These are phyloP conservation scores for Corythornis leucogaster DNA, from an alignment of 2,797 vertebrate species.

Conservation along the genomic window DNA sequence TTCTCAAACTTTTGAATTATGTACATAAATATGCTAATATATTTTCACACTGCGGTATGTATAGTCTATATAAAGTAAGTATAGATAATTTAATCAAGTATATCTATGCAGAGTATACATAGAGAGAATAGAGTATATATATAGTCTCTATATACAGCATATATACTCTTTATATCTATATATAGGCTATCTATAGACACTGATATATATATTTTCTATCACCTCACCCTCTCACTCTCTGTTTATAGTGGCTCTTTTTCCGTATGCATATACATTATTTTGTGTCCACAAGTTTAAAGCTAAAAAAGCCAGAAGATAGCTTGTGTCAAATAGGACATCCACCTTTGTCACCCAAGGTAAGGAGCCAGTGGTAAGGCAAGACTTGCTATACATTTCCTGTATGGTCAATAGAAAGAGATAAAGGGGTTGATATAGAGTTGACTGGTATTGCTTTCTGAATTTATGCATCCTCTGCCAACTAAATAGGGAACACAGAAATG, in stretches of 20 bases:
- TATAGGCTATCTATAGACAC: background rate
- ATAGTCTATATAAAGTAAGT: too few species aligned
- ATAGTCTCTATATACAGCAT: background rate
- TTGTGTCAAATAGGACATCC: background rate
- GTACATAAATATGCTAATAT: too few species aligned
- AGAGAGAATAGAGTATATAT: background rate
- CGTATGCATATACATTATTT: background rate
- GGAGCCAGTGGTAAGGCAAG: background rate
- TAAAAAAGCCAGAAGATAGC: background rate
- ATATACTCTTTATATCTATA: background rate
- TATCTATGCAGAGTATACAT: too few species aligned
- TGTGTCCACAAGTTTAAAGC: background rate
- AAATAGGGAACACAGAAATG: background rate
- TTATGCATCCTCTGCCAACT: background rate
- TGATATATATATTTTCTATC: background rate
- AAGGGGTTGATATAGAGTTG: background rate
- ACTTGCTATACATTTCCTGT: background rate
- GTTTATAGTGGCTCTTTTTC: background rate
- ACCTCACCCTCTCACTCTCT: rapidly evolving
- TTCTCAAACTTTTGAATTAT: background rate
- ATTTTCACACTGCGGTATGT: too few species aligned
- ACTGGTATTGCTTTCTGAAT: background rate
- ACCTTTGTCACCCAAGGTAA: background rate
- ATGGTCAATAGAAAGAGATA: background rate
- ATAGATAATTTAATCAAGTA: background rate